phyloP scores from a whole-genome alignment of 2,797 vertebrate genomes.

The Glyptemys insculpta region DNA sequence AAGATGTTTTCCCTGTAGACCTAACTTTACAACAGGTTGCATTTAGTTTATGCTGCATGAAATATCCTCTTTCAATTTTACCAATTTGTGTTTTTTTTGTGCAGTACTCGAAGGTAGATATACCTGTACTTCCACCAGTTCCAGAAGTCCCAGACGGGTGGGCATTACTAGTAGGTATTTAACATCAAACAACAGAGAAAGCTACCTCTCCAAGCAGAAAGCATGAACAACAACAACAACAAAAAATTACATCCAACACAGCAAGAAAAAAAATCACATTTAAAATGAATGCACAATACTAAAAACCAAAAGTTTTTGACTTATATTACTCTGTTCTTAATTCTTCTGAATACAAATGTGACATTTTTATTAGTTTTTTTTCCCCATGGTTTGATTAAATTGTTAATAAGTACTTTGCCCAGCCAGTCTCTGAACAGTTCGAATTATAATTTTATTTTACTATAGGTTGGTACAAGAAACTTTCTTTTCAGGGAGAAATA shows the following conservation, averaged over 20 bases:
- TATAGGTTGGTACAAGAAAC: not conserved
- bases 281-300: constrained; percentile 12
- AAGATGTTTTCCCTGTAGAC: constrained; percentile 45
- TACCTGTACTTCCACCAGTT: constrained; percentile 33
- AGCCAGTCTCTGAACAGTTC: constrained; percentile 22
- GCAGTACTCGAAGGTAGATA: constrained; percentile 51
- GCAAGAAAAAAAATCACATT: not conserved
- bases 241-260: not conserved
- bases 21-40: constrained; percentile 55
- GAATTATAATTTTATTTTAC: constrained; percentile 43
- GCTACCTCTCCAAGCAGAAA: constrained; percentile 33
- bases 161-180: constrained; percentile 49
- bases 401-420: constrained; percentile 43
- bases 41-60: constrained; percentile 60
- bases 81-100: constrained; percentile 51
- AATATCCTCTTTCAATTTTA: constrained; percentile 50
- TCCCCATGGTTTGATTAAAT: constrained; percentile 40
- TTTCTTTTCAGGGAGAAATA: not conserved
- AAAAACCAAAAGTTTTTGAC: not conserved
- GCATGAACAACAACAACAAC: not conserved
- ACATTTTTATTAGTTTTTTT: constrained; percentile 36
- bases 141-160: constrained; percentile 41
- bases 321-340: constrained; percentile 23
- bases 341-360: constrained; percentile 54
- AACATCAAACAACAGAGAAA: constrained; percentile 49